These are phyloP conservation scores for Eucera pruinosa DNA, from an alignment of 2,888 invertebrate genomes.

Conservation along the genomic window DNA sequence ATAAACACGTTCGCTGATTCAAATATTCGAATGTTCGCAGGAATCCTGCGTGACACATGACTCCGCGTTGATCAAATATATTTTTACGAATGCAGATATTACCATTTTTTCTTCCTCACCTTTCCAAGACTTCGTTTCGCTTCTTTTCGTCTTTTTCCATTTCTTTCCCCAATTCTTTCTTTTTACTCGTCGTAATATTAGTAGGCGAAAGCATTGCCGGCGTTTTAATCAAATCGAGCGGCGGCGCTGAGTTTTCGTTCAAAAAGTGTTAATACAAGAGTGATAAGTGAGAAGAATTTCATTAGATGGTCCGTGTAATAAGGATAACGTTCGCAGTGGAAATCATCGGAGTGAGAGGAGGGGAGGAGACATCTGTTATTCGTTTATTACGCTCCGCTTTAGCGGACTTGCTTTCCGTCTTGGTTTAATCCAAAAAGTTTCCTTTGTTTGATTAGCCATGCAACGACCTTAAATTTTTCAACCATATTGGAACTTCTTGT, in stretches of 20 bases:
- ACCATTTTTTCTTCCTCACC: background rate
- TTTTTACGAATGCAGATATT: conserved; percentile 15
- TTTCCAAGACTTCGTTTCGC: background rate
- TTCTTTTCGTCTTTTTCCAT: background rate
- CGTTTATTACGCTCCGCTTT: conserved; percentile 4
- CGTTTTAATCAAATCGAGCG: conserved; percentile 53
- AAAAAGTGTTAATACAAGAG: conserved; percentile 53
- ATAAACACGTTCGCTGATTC: too few species aligned
- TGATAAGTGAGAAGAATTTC: conserved; percentile 57
- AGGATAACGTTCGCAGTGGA: conserved; percentile 43
- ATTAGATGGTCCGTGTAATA: conserved; percentile 46
- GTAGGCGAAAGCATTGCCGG: conserved; percentile 35
- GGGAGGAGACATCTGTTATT: conserved; percentile 45
- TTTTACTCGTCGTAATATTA: conserved; percentile 38
- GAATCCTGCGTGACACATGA: conserved; percentile 20
- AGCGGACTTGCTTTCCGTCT: background rate
- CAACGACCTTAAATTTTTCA: conserved; percentile 3
- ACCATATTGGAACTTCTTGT: too few species aligned
- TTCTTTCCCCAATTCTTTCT: too few species aligned
- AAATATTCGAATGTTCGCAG: conserved; percentile 1
- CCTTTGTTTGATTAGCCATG: background rate
- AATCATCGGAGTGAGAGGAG: conserved; percentile 20
- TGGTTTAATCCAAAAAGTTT: conserved; percentile 4
- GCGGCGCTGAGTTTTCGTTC: conserved; percentile 19
- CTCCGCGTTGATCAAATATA: conserved; percentile 26